Evolutionary conservation across 2,113 vertebrate genomes (phyloP), one percentile per base, ranked within the genome.

Genomic region (Neofelis nebulosa): DNA sequence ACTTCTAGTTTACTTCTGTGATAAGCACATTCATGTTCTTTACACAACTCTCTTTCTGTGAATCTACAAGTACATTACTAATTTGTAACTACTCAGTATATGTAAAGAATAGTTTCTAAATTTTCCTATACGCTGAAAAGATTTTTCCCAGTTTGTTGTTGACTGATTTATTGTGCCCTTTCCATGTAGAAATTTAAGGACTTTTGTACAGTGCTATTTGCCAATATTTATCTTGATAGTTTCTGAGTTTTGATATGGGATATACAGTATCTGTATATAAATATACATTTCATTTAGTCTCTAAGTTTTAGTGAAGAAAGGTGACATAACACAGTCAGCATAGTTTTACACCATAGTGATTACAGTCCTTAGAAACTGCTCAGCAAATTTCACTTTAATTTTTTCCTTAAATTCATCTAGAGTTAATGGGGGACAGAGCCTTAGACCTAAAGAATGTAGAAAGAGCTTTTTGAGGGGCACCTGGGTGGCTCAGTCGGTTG

Each of bases 101-200:
- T 45, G 2, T 73, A 52, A 91, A 81, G 10, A 50, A 63, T 41
- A 27, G n/a, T 63, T n/a, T 88, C 2, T 5, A 57, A 82, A 2
- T 16, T 19, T 93, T 79, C 52, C 21, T 76, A n/a, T 31, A 13
- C 23, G 15, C 92, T 97, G 63, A 96, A 96, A 94, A 69, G 52
- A 74, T 45, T 96, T 79, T 66, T 89, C 90, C 38, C 21, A 2
- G 4, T 31, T 89, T 96, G 29, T 41, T 91, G 23, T 66, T 86
- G 38, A 89, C 55, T 89, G 19, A 4, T 69, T 91, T 87, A 86
- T 23, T 94, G 8, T 81, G 2, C 89, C 29, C 69, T 89, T 95
- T 86, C 38, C 3, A 2, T 71, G 8, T 45, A 78, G 61, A 71
- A 90, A 91, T 41, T 23, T 29, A 90, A 95, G 65, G 5, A 76